Evolutionary conservation across 1,140 invertebrate genomes (phyloP), one percentile per base, ranked within the genome.

Genomic region (Arion vulgaris): DNA sequence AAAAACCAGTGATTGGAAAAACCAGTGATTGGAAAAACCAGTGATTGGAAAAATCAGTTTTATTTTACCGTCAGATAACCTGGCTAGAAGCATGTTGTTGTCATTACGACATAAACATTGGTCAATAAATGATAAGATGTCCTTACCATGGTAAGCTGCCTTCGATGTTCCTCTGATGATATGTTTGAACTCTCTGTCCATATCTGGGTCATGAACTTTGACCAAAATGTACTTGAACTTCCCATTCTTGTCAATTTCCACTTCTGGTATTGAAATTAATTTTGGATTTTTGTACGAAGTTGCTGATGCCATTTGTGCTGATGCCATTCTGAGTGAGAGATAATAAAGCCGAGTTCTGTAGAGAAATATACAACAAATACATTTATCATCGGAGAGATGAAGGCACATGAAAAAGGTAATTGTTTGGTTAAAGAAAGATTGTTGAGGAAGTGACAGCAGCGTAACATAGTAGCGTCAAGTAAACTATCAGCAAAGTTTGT

Each of bases 201-300:
- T 89, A 23, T 88, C 86, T 17, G 89, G 89, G 69, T 89, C 89
- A 79, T 93, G 92, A 0, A 97, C 94, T 89, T 96, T 95, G 34
- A 97, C 94, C 53, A 98, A 92, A 88, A 98, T 95, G 86, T 98
- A 98, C 91, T 98, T 98, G 90, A 97, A 98, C 71, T 94, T 94
- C 38, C 96, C 96, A 81, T 73, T 84, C n/a, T 94, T 92, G 89
- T 97, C 96, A 86, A 97, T 97, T 82, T 96, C 95, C 26, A 97
- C 96, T 87, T 95, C 94, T 2, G 95, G 93, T 82, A 97, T 87
- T 36, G 84, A 85, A 28, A 91, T 89, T 69, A 94, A 84, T 82
- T 88, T 88, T 49, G 88, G 87, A 66, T 91, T 90, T 68, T 88
- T 88, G 72, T 78, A 79, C 9, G 90, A 84, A 23, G 87, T 88